Evolutionary conservation across 2,113 vertebrate species (phyloP).

Genomic region (Burhinus bistriatus): DNA sequence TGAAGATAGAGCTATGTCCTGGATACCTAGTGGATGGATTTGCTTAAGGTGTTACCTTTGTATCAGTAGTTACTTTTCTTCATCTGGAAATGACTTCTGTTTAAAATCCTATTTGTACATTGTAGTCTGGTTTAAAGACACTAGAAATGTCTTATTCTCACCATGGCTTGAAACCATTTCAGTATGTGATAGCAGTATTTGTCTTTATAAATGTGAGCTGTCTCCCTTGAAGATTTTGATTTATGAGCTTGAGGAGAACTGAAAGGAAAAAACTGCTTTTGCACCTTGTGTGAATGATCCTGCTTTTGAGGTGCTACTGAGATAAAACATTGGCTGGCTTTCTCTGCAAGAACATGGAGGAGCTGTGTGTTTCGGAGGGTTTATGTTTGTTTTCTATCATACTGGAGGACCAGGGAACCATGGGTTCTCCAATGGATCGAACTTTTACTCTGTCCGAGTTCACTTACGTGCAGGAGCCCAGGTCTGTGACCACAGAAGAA

Average conservation of each 20-base stretch:
- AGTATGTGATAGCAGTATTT: background rate
- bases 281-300: background rate
- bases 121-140: background rate
- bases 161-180: background rate
- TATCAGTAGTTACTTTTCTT: background rate
- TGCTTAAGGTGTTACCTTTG: background rate
- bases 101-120: background rate
- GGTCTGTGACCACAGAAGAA: background rate
- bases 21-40: background rate
- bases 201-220: background rate
- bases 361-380: background rate
- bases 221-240: background rate
- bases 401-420: background rate
- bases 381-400: background rate
- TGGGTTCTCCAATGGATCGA: background rate
- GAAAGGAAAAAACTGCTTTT: background rate
- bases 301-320: background rate
- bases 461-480: background rate
- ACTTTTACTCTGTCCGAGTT: background rate
- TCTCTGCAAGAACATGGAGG: background rate
- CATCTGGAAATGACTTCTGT: background rate
- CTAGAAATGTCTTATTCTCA: background rate
- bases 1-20: background rate
- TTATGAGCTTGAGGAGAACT: background rate
- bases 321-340: background rate